A percentile compares a stretch with the other conserved stretches of the same genome.
Conservation (phyloP, 2,113 vertebrate genomes). For the Coturnix japonica region DNA sequence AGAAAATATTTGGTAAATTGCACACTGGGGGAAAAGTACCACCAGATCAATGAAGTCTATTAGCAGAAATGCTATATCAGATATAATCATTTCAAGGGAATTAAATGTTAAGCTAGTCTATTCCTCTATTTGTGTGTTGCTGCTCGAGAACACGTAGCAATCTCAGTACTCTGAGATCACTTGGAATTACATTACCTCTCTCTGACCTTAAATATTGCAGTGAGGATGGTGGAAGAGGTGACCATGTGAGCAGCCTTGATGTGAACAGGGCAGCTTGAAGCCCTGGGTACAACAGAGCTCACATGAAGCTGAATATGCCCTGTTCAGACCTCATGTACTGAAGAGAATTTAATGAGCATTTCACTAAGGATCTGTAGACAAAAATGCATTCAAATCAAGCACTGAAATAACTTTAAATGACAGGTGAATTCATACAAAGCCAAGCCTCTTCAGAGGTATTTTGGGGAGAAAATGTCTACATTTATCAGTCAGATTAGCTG, state of each 20-base stretch:
- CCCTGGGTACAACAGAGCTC: neutral
- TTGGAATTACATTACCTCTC: neutral
- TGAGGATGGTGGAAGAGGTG: neutral
- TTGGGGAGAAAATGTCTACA: neutral
- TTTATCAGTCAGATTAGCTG: neutral
- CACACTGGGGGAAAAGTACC: neutral
- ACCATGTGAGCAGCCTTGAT: fast-evolving
- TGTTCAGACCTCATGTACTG: neutral
- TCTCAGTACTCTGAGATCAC: neutral
- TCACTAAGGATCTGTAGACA: neutral
- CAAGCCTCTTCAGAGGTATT: neutral
- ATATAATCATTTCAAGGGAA: neutral
- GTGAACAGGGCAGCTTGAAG: neutral
- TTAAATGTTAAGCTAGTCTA: neutral
- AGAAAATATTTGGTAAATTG: neutral
- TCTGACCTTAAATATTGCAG: neutral
- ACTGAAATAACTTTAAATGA: neutral
- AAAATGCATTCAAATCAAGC: neutral
- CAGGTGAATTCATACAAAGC: neutral
- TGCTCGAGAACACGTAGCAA: neutral
- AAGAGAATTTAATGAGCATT: neutral
- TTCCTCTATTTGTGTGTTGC: neutral
- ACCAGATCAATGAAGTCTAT: neutral
- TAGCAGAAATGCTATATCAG: neutral
- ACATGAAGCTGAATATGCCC: neutral